Percentiles rank a stretch among this genome's conserved stretches.
These are phyloP conservation scores for Corythornis vintsioides DNA, from an alignment of 2,113 vertebrate genomes.

Conservation along the genomic window DNA sequence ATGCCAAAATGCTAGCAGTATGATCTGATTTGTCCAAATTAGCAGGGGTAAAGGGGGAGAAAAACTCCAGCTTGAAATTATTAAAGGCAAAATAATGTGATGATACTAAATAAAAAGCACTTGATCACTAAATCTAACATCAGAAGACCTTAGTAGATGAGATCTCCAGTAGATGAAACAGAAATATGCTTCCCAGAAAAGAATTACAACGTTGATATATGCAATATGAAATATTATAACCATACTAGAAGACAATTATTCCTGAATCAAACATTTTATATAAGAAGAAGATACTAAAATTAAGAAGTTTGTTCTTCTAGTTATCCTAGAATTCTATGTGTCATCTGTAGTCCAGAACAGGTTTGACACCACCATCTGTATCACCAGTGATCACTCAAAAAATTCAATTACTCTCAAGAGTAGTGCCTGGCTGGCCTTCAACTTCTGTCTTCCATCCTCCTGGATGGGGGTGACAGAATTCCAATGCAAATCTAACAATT, in stretches of 20 bases:
- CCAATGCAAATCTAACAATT: not conserved
- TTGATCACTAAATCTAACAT: not conserved
- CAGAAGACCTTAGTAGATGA: not conserved
- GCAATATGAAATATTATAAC: not conserved
- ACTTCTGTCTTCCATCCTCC: not conserved
- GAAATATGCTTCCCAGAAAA: not conserved
- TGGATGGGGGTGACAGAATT: not conserved
- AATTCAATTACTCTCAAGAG: not conserved
- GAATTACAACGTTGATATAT: not conserved
- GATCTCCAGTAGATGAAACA: not conserved
- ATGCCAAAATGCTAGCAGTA: not conserved
- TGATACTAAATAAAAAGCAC: not conserved
- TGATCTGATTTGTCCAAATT: not conserved
- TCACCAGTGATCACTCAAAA: not conserved
- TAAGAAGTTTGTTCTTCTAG: not conserved
- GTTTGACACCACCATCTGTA: not conserved
- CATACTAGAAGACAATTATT: not conserved
- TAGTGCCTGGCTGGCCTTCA: not conserved
- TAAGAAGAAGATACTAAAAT: not conserved
- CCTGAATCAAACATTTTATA: not conserved
- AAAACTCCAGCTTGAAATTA: not conserved
- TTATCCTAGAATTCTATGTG: not conserved
- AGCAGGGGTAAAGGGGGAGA: fast-evolving
- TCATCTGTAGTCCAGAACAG: not conserved
- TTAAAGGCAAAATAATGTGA: not conserved